A percentile compares a stretch with the other conserved stretches of the same genome.
These are phyloP conservation scores for Gobio occitaniae DNA, from an alignment of 2,797 vertebrate species.

Conservation along the genomic window DNA sequence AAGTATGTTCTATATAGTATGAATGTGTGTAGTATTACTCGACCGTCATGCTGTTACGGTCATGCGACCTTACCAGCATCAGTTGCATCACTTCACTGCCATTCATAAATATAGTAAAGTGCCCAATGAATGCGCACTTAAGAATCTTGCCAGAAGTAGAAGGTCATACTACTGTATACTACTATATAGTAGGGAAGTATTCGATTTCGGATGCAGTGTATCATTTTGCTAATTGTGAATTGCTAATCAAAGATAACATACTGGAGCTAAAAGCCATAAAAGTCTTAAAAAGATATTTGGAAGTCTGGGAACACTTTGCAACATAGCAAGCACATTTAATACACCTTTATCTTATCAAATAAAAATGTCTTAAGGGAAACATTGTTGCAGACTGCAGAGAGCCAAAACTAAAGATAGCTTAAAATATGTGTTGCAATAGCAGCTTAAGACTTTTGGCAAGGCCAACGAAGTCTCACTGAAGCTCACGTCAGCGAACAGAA, in stretches of 20 bases:
- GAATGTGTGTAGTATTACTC: neutral
- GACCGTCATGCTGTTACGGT: neutral
- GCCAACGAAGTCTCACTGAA: slow-evolving; percentile 22
- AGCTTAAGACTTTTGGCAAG: slow-evolving; percentile 34
- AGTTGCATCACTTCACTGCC: neutral
- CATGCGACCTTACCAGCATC: neutral
- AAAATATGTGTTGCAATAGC: slow-evolving; percentile 18
- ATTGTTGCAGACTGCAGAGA: slow-evolving; percentile 10
- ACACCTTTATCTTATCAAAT: slow-evolving; percentile 7
- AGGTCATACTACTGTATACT: neutral
- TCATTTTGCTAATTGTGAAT: neutral
- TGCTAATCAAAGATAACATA: neutral
- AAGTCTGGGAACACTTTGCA: neutral
- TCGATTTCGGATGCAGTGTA: neutral
- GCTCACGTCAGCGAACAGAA: slow-evolving; percentile 29
- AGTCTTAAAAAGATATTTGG: neutral
- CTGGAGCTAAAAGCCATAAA: neutral
- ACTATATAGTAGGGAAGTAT: neutral
- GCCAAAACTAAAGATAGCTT: slow-evolving; percentile 41
- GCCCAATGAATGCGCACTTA: neutral
- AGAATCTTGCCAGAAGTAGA: neutral
- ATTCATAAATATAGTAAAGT: neutral
- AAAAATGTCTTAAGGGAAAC: slow-evolving; percentile 23
- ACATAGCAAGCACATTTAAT: slow-evolving; percentile 3
- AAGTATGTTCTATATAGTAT: neutral